phyloP scores from a whole-genome alignment of 2,797 vertebrate genomes.

The Limnodromus scolopaceus region DNA sequence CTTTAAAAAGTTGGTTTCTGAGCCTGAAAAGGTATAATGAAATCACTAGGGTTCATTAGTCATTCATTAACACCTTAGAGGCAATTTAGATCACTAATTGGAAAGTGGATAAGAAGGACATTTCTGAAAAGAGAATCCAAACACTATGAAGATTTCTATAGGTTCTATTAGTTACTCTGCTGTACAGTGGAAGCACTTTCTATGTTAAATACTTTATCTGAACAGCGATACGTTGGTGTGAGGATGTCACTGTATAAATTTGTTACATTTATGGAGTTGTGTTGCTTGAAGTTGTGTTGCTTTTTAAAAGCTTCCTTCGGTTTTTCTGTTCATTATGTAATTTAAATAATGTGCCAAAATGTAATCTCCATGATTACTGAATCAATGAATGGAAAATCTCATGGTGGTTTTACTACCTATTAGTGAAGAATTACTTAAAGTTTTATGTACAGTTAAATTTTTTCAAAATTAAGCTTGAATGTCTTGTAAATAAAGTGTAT shows the following conservation, averaged over 20 bases:
- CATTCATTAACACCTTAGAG: background rate
- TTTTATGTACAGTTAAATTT: background rate
- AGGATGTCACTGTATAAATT: conserved; percentile 19
- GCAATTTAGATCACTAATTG: background rate
- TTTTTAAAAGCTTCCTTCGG: conserved; percentile 19
- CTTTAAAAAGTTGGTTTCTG: background rate
- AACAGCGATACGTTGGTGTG: background rate
- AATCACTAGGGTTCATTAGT: background rate
- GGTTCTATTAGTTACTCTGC: background rate
- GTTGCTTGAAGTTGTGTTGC: conserved; percentile 79
- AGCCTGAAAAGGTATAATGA: background rate
- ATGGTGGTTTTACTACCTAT: conserved; percentile 18
- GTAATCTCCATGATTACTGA: conserved; percentile 3
- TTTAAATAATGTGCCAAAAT: conserved; percentile 18
- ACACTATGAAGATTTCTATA: background rate
- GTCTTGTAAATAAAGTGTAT: conserved; percentile 70
- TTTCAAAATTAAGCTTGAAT: conserved; percentile 48
- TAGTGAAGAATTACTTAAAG: background rate
- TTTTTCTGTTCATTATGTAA: conserved; percentile 1
- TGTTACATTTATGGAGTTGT: conserved; percentile 76
- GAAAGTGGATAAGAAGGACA: background rate
- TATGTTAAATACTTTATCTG: background rate
- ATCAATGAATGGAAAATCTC: background rate
- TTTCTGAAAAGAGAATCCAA: background rate
- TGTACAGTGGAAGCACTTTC: background rate